Evolutionary conservation across 2,797 vertebrate species (phyloP).

Genomic region (Sebastes ruberrimus): DNA sequence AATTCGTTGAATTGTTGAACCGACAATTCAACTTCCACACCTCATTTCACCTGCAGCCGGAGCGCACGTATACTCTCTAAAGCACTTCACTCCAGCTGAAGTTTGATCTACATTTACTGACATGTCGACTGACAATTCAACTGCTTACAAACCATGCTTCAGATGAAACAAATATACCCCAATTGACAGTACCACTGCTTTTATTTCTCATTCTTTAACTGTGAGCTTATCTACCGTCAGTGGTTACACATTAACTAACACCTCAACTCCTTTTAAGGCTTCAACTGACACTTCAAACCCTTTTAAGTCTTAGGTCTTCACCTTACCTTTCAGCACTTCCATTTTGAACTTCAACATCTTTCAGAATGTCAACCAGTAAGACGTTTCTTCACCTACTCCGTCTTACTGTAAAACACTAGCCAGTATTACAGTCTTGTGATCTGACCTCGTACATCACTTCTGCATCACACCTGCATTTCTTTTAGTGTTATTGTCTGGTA

Average conservation of each 20-base stretch:
- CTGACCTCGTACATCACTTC: neutral
- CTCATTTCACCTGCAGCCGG: neutral
- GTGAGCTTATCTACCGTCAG: neutral
- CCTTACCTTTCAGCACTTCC: neutral
- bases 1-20: neutral
- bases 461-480: neutral
- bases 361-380: neutral
- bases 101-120: neutral
- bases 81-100: neutral
- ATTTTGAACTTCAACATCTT: neutral
- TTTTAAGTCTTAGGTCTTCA: neutral
- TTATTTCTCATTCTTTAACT: neutral
- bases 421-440: neutral
- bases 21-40: neutral
- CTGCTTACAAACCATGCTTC: neutral
- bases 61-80: neutral
- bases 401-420: neutral
- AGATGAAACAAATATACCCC: neutral
- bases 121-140: neutral
- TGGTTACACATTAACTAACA: neutral
- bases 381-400: neutral
- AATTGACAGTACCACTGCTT: neutral
- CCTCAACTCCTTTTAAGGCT: neutral
- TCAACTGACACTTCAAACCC: neutral
- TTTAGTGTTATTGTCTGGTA: neutral